Conservation (phyloP, 1,140 invertebrate genomes). For the Hesperophylax magnus region DNA sequence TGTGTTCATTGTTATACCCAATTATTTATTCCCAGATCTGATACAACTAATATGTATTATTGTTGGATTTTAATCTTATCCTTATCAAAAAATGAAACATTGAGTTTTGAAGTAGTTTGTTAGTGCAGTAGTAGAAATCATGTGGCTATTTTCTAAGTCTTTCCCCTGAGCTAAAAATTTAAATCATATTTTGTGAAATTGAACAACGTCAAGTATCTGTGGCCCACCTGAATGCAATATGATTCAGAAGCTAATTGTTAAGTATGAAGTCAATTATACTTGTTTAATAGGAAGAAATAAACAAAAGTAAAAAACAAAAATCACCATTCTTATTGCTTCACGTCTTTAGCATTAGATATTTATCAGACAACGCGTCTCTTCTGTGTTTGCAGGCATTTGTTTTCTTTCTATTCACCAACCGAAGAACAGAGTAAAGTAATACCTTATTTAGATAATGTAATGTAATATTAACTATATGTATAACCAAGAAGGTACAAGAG, state of each 20-base stretch:
- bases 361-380: not conserved
- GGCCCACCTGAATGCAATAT: not conserved
- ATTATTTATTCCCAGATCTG: no score
- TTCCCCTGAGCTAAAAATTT: not conserved
- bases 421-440: not conserved
- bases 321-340: constrained; percentile 1
- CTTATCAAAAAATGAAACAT: no score
- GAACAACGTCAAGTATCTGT: not conserved
- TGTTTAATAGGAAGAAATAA: not conserved
- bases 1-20: no score
- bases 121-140: no score
- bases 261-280: not conserved
- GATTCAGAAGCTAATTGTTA: not conserved
- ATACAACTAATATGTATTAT: no score
- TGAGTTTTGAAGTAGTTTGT: no score
- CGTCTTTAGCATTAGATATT: constrained; percentile 21
- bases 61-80: no score
- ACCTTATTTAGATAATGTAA: constrained; percentile 18
- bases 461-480: constrained; percentile 6
- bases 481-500: constrained; percentile 47
- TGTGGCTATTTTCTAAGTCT: no score
- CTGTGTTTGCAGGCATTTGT: not conserved
- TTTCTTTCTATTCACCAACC: constrained; percentile 25
- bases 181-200: not conserved
- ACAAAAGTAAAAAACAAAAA: not conserved